These are phyloP conservation scores for Microcebus griseorufus DNA, from an alignment of 2,113 vertebrate genomes.

Conservation along the genomic window DNA sequence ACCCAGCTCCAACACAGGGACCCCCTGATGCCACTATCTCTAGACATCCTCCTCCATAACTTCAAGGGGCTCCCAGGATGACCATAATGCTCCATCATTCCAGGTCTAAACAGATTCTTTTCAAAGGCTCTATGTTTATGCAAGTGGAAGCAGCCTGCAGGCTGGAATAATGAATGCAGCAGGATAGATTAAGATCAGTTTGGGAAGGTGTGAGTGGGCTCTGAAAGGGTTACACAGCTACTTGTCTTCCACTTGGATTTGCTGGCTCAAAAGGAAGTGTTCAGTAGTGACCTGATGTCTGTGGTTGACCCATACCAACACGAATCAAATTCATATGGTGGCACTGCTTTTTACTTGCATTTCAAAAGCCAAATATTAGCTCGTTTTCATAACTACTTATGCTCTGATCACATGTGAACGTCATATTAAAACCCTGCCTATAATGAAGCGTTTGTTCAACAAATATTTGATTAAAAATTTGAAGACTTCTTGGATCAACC, in stretches of 20 bases:
- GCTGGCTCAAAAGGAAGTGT: conserved; percentile 1
- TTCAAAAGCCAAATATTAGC: background rate
- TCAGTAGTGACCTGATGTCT: background rate
- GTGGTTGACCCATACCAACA: background rate
- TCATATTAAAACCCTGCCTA: background rate
- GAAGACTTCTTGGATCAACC: background rate
- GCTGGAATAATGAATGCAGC: background rate
- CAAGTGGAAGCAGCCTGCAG: background rate
- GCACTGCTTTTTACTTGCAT: background rate
- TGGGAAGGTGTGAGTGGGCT: background rate
- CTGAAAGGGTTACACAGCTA: background rate
- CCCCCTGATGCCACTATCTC: background rate
- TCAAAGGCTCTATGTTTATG: background rate
- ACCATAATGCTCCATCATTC: background rate
- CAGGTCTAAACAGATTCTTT: background rate
- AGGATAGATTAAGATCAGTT: background rate
- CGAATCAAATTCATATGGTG: background rate
- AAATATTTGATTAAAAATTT: background rate
- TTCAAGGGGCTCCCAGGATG: background rate
- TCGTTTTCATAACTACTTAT: background rate
- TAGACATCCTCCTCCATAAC: background rate
- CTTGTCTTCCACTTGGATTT: background rate
- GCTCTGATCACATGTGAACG: background rate
- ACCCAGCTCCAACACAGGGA: background rate
- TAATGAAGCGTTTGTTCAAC: background rate